phyloP scores from a whole-genome alignment of 1,140 invertebrate species.

The Ruditapes philippinarum region DNA sequence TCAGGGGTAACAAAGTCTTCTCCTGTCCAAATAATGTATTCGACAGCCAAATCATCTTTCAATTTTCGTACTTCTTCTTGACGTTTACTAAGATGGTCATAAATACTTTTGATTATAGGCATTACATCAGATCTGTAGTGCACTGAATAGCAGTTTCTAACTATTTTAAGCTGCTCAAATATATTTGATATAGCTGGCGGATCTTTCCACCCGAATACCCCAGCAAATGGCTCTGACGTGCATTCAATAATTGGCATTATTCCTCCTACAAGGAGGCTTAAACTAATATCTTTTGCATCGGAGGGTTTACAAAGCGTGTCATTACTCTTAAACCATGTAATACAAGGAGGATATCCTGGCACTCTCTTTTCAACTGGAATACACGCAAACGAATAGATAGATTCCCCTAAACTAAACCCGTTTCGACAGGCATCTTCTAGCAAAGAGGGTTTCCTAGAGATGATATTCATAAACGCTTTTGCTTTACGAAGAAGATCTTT shows the following conservation, averaged over 20 bases:
- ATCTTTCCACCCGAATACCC: neutral
- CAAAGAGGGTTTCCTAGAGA: neutral
- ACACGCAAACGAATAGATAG: neutral
- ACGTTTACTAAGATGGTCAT: neutral
- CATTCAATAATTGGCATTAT: neutral
- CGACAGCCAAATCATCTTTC: neutral
- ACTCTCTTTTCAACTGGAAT: neutral
- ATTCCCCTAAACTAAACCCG: neutral
- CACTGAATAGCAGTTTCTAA: neutral
- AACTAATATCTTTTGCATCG: neutral
- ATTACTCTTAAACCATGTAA: neutral
- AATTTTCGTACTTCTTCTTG: neutral
- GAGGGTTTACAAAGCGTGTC: neutral
- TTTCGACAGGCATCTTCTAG: neutral
- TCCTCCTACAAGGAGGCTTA: neutral
- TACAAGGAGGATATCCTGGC: neutral
- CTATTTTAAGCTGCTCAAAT: neutral
- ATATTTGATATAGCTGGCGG: neutral
- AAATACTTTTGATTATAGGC: conserved; percentile 3
- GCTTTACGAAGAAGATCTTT: neutral
- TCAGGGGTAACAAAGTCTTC: neutral
- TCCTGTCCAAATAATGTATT: conserved; percentile 19
- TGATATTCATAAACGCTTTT: neutral
- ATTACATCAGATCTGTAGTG: neutral
- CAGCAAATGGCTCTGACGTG: neutral